Percentiles rank a stretch among this genome's conserved stretches.
Evolutionary conservation across 2,888 invertebrate species (phyloP).

Genomic region (Parochlus steinenii): DNA sequence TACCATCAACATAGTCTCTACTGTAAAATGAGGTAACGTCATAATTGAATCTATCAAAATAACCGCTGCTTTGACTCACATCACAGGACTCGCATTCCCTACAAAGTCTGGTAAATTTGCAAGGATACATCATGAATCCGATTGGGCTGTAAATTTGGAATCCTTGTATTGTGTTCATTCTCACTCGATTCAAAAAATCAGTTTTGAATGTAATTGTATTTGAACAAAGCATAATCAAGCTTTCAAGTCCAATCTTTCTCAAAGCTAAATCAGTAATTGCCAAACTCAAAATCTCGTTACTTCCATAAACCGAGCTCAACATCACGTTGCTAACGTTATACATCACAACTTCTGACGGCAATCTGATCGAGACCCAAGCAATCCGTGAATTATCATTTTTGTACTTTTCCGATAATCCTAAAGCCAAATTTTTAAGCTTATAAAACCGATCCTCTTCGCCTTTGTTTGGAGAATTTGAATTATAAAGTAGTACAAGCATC

Average conservation of each 20-base stretch:
- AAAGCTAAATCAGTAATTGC: constrained; percentile 50
- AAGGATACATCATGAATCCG: constrained; percentile 73
- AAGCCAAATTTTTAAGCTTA: constrained; percentile 43
- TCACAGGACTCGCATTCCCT: constrained; percentile 39
- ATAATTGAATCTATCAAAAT: constrained; percentile 58
- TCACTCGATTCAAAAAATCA: constrained; percentile 82
- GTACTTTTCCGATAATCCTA: constrained; percentile 44
- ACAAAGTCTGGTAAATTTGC: constrained; percentile 39
- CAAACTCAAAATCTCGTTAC: constrained; percentile 26
- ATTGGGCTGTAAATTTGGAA: constrained; percentile 86
- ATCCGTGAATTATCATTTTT: constrained; percentile 47
- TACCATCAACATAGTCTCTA: constrained; percentile 59
- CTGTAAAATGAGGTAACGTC: constrained; percentile 68
- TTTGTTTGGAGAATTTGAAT: constrained; percentile 43
- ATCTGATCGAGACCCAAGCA: constrained; percentile 51
- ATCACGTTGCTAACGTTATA: constrained; percentile 18
- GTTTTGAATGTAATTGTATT: constrained; percentile 52
- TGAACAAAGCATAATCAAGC: constrained; percentile 50
- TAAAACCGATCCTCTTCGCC: constrained; percentile 42
- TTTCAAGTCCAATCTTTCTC: constrained; percentile 52
- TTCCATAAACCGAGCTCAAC: constrained; percentile 27
- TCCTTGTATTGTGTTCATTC: constrained; percentile 85
- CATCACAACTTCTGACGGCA: constrained; percentile 29
- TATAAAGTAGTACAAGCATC: constrained; percentile 54
- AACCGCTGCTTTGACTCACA: constrained; percentile 56